Base-by-base conservation (phyloP, 2,888 invertebrate species). In the Ecliptopera silaceata region DNA sequence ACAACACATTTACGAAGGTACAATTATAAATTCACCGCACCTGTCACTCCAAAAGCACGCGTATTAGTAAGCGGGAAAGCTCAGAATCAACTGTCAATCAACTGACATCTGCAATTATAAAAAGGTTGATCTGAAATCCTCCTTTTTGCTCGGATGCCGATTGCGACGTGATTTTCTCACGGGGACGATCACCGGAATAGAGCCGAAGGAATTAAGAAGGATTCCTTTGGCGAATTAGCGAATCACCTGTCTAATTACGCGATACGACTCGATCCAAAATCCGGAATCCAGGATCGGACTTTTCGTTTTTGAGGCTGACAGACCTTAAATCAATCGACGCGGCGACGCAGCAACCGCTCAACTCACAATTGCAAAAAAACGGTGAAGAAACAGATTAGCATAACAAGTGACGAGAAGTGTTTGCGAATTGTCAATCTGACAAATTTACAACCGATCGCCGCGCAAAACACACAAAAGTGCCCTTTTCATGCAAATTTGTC, bases 141-240 rank as follows among this genome's bases (percentile, higher is more conserved):
- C 66, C 70, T 89, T 90, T 88, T 90, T 90, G 83, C 75, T 65
- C 82, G 86, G 77, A 88, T 90, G 79, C 87, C 87, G 79, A 81
- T 79, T 75, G 77, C 85, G 83, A 91, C 90, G 91, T 91, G 90
- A 90, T 80, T 84, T 91, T 91, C 91, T 86, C 90, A 91, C 90
- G 85, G 79, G 41, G 50, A 45, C 64, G 63, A 75, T 77, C 79
- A 72, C 70, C 72, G 69, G 75, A 75, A 76, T 75, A 75, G 75
- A 73, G 65, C 58, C 50, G 39, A 69, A 64, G 72, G 80, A 79
- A 82, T 81, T 79, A 80, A 82, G 82, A 78, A 80, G 84, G 76
- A 88, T 88, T 87, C 90, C 79, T 82, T 80, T 78, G 78, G 71
- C 77, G 86, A 88, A 90, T 90, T 88, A 90, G 84, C 86, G 86